Evolutionary conservation across 2,113 vertebrate genomes (phyloP).

Genomic region (Narcine bancroftii): DNA sequence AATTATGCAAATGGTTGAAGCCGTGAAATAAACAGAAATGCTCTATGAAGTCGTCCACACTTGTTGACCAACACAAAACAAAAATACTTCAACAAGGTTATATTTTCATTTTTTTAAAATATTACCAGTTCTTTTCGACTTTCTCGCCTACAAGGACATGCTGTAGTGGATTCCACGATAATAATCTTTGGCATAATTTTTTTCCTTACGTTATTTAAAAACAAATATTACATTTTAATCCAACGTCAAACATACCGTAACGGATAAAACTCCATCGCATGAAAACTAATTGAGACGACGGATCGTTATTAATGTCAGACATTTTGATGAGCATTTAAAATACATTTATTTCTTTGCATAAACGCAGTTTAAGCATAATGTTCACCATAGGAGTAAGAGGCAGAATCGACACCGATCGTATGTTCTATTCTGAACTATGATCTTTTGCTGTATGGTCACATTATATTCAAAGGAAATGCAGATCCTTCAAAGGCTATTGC

Average conservation of each 20-base stretch:
- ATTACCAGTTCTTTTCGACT: not conserved
- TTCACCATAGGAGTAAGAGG: too few species aligned
- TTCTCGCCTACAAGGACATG: not conserved
- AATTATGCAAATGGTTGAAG: not conserved
- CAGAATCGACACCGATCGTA: too few species aligned
- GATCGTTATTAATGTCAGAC: not conserved
- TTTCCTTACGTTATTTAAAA: not conserved
- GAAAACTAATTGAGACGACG: not conserved
- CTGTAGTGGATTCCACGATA: not conserved
- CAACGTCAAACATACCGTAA: not conserved
- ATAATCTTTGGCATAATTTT: constrained; percentile 7
- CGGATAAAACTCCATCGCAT: not conserved
- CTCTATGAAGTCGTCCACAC: not conserved
- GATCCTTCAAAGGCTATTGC: not conserved
- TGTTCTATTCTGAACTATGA: too few species aligned
- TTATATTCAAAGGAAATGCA: not conserved
- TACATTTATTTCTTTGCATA: not conserved
- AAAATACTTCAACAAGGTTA: not conserved
- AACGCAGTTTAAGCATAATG: too few species aligned
- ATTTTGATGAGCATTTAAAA: constrained; percentile 4
- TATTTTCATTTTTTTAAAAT: not conserved
- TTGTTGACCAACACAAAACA: not conserved
- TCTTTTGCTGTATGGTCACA: too few species aligned
- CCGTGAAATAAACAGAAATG: constrained; percentile 13
- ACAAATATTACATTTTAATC: constrained; percentile 31